A percentile compares a stretch with the other conserved stretches of the same genome.
Evolutionary conservation across 2,113 vertebrate genomes (phyloP).

Genomic region (Seriola aureovittata): DNA sequence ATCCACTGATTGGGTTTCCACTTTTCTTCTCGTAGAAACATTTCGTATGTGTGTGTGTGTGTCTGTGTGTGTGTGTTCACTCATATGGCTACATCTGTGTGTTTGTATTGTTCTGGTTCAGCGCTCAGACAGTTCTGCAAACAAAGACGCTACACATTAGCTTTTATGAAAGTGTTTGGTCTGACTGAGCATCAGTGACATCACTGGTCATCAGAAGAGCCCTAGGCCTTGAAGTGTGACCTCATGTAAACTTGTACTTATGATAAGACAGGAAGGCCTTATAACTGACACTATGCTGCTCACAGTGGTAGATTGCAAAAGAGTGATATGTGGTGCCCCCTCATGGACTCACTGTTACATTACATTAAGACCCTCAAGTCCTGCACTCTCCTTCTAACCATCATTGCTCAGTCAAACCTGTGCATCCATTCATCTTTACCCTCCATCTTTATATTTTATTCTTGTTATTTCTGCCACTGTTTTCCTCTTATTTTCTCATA

Average conservation of each 20-base stretch:
- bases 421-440: fast-evolving
- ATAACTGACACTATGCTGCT: background rate
- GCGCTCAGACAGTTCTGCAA: constrained; percentile 24
- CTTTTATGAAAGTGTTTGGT: constrained; percentile 1
- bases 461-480: background rate
- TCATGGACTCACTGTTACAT: constrained; percentile 31
- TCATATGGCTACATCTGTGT: background rate
- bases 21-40: too few relatives aligned
- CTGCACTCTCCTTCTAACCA: background rate
- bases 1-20: background rate
- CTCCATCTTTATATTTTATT: background rate
- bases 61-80: constrained; percentile 1
- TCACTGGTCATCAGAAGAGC: background rate
- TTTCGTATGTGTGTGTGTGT: background rate
- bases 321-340: constrained; percentile 16
- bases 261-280: background rate
- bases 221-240: background rate
- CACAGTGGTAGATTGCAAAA: background rate
- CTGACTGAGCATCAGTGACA: background rate
- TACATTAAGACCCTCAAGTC: background rate
- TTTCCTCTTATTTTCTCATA: too few relatives aligned
- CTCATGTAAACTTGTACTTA: background rate
- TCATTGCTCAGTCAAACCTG: background rate
- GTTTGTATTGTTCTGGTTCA: constrained; percentile 47
- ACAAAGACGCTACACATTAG: constrained; percentile 10